phyloP scores from a whole-genome alignment of 92 coral and sea anemone genomes.

The Siderastrea siderea region DNA sequence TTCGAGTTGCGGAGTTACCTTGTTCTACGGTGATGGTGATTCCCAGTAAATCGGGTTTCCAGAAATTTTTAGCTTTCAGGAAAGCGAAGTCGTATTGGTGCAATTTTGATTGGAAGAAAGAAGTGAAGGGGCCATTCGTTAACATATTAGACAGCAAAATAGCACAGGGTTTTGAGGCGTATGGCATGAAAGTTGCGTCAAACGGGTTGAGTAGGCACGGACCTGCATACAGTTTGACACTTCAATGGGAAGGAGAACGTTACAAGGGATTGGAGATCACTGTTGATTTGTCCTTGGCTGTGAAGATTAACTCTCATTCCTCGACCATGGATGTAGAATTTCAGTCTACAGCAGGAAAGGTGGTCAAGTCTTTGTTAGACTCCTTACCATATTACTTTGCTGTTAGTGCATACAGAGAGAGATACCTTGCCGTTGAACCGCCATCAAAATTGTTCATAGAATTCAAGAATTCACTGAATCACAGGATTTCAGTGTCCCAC shows the following conservation, averaged over 20 bases:
- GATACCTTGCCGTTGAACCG: background rate
- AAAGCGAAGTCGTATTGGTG: background rate
- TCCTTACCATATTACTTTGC: constrained; percentile 3
- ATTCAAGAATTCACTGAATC: background rate
- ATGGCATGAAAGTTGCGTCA: constrained; percentile 25
- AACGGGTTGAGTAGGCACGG: constrained; percentile 4
- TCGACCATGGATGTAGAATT: background rate
- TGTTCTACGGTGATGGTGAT: constrained; percentile 1
- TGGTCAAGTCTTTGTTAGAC: background rate
- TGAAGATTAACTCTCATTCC: constrained; percentile 30
- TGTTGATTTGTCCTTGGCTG: constrained; percentile 47
- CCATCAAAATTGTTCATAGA: constrained; percentile 8
- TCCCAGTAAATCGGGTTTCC: background rate
- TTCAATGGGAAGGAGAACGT: constrained; percentile 22
- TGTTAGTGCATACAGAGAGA: constrained; percentile 7
- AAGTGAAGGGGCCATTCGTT: constrained; percentile 35
- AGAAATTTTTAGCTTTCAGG: background rate
- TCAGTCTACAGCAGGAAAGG: constrained; percentile 1
- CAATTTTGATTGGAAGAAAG: constrained; percentile 1
- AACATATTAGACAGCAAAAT: background rate
- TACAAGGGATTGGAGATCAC: constrained; percentile 24
- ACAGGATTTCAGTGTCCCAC: background rate
- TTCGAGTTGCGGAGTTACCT: background rate
- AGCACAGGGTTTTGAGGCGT: constrained; percentile 31
- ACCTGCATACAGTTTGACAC: constrained; percentile 29